Conservation (phyloP, 2,113 vertebrate species). For the Nycticorax nycticorax region DNA sequence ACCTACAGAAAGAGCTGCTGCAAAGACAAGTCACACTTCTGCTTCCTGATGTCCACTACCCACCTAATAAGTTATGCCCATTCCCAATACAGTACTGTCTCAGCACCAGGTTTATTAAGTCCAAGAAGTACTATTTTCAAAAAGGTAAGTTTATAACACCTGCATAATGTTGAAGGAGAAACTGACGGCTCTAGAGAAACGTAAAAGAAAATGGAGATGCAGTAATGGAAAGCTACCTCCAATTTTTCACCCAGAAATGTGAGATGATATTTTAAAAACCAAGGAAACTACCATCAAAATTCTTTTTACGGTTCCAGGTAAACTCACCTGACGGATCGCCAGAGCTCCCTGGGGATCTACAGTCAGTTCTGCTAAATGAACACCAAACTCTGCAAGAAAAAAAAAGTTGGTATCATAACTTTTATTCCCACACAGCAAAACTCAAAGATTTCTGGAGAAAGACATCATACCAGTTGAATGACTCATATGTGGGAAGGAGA, state of each 20-base stretch:
- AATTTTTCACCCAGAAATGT: not conserved
- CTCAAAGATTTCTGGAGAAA: not conserved
- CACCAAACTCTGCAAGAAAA: constrained; percentile 88
- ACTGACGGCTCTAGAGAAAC: not conserved
- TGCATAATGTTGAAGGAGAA: not conserved
- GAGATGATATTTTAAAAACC: not conserved
- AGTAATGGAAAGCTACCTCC: not conserved
- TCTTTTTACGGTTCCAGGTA: not conserved
- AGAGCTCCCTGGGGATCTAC: constrained; percentile 94
- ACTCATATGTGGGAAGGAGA: not conserved
- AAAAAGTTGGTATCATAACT: not conserved
- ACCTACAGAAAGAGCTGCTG: not conserved
- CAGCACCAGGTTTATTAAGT: not conserved
- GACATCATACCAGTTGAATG: not conserved
- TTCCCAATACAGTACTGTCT: not conserved
- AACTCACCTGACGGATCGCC: constrained; percentile 93
- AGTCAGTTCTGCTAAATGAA: constrained; percentile 95
- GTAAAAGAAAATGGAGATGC: not conserved
- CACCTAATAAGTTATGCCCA: not conserved
- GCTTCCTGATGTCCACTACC: not conserved
- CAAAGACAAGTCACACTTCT: not conserved
- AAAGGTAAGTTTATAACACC: not conserved
- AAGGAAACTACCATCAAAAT: not conserved
- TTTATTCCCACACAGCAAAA: not conserved
- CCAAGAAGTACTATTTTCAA: not conserved